Evolutionary conservation across 2,113 vertebrate genomes (phyloP), one percentile per base, ranked within the genome.

Genomic region (Clinocottus analis): DNA sequence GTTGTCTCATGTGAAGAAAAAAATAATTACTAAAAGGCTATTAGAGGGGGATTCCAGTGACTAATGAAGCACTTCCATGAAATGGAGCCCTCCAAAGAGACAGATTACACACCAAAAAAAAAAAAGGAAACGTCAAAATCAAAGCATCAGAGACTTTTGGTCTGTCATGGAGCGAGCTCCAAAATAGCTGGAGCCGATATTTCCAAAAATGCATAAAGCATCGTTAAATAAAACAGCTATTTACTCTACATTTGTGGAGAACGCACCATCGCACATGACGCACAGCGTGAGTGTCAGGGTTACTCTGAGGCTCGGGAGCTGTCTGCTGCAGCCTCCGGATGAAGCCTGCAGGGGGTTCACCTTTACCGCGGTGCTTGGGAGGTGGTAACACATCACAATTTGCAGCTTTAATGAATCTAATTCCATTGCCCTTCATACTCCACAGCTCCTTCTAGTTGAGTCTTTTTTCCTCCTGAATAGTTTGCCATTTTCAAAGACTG

Each of bases 371-470:
- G 45, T 47, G 45, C 63, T 76, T 58, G 3, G 72, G 23, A 60
- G 55, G n/a, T 67, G 55, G 37, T 27, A 84, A 75, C 81, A 63
- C 75, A 82, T 80, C 43, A 71, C 75, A 81, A 67, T 76, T 86
- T 80, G 77, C 77, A 74, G 59, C 76, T 61, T 11, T 83, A 88
- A 81, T 86, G 56, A 82, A 84, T 82, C 63, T 77, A 81, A 89
- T 83, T 84, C 53, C 63, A 35, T 67, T 60, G 79, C 73, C 83
- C 85, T 87, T 89, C 81, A 82, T 79, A 78, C 78, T 83, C 55
- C 81, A 73, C 66, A 11, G 81, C 62, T 75, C 51, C 51, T 47
- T 75, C 62, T 29, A 49, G 56, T 37, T 45, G 35, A 67, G 31
- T 60, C 49, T 75, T 47, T 71, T 64, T 5, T 19, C 21, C 70